Evolutionary conservation across 2,113 vertebrate genomes (phyloP), one percentile per base, ranked within the genome.

Genomic region (Tragulus kanchil): DNA sequence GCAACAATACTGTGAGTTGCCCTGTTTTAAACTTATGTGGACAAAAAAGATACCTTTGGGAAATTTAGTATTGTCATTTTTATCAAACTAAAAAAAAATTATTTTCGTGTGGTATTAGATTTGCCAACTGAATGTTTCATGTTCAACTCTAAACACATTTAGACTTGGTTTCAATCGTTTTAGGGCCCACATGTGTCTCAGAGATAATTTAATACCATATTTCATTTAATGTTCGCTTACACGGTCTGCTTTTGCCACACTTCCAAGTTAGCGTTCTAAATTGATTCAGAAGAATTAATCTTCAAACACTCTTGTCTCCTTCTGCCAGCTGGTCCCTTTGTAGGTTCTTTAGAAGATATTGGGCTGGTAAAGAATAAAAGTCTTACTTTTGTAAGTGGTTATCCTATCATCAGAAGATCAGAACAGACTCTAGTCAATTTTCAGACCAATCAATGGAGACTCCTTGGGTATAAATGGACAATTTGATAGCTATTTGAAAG

Each of bases 251-350:
- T 95, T 83, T 95, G 77, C 85, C 69, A 82, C 16, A 92, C 75
- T 96, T 96, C 69, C 93, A 86, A 84, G 87, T 62, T 69, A 94
- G 90, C 1, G 7, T 90, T 97, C 85, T 93, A 95, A 97, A 97
- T 94, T 96, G 96, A 96, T 96, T 96, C 81, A 73, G 96, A 64
- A 95, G 79, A 97, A 96, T 92, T 96, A 94, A 95, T 94, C 94
- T 97, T 94, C 88, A 92, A 93, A 97, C 75, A 82, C 95, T 96
- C 69, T 85, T 84, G 62, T n/a, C 62, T 96, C 69, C 50, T 85
- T 94, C 79, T 95, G 90, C 94, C 97, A 96, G 94, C 90, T 95
- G 92, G 84, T 96, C 93, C 42, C 90, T 97, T 95, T 89, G 58
- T 87, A 95, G 58, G 50, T 94, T 94, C 93, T 94, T 97, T 93